These are phyloP conservation scores for Pycnonotus jocosus DNA, from an alignment of 2,113 vertebrate genomes.

Conservation along the genomic window DNA sequence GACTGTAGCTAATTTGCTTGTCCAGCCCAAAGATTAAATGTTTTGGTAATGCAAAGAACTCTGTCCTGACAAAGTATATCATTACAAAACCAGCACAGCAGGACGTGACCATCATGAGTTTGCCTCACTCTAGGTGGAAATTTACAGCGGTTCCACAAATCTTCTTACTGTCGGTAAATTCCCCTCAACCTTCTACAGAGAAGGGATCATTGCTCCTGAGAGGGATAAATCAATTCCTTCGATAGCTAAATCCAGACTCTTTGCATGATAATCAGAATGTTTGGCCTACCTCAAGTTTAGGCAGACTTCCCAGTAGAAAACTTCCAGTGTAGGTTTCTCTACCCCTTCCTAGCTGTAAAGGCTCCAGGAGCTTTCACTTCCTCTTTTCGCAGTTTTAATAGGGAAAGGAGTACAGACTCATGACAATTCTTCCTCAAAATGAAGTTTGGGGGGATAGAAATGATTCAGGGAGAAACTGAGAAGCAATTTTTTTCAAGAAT, in stretches of 20 bases:
- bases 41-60: neutral
- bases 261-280: neutral
- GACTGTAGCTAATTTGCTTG: neutral
- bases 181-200: slow-evolving; percentile 29
- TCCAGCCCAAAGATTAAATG: neutral
- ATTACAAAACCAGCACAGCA: neutral
- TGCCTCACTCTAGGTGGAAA: neutral
- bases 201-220: neutral
- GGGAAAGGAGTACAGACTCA: fast-evolving
- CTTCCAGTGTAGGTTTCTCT: neutral
- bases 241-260: neutral
- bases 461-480: neutral
- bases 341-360: neutral
- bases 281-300: neutral
- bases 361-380: neutral
- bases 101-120: neutral
- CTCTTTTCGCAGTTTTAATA: neutral
- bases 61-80: neutral
- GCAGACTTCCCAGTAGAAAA: neutral
- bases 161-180: slow-evolving; percentile 52
- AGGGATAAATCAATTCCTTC: neutral
- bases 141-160: slow-evolving; percentile 39
- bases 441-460: neutral
- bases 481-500: neutral
- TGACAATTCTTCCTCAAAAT: fast-evolving